Evolutionary conservation across 2,113 vertebrate genomes (phyloP), one percentile per base, ranked within the genome.

Genomic region (Emydocephalus ijimae): DNA sequence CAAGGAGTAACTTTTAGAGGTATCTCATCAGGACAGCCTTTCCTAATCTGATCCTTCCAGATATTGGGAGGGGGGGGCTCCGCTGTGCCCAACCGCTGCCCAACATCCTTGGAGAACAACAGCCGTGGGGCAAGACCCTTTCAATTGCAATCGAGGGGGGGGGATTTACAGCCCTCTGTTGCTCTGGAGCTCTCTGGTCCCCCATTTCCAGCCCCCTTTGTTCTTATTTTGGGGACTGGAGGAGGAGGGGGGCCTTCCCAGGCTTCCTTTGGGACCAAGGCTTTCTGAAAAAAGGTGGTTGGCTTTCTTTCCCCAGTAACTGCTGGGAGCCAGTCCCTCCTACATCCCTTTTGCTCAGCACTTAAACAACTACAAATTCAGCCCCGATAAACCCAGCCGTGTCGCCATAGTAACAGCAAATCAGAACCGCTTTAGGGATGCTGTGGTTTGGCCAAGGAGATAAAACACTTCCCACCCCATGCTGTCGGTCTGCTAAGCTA

Each of bases 391-490:
- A 96, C 96, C 96, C 91, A 95, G 96, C 96, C 94, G 95, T 96
- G 97, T 98, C 97, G 93, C 97, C 98, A 98, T 98, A 97, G 97
- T 96, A 98, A 98, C 97, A 89, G 96, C 74, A 95, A 97, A 97
- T 96, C 93, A 57, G 94, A 93, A 94, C 95, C 95, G 96, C 96
- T 97, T 97, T 95, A 95, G 96, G 96, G 96, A 96, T 96, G 92
- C 94, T 95, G 96, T 95, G 92, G 95, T 96, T 97, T 95, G 97
- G 97, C 50, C 97, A 97, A 97, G 96, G 96, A 97, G 97, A 97
- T 98, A 97, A 98, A 98, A 98, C 94, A 97, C 97, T 98, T 98
- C 97, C 96, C 97, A 97, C 98, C 96, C 97, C 97, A 97, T 95
- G 97, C 97, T 97, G 97, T 97, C 94, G 94, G 97, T 97, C 94